Evolutionary conservation across 1,140 invertebrate species (phyloP), one percentile per base, ranked within the genome.

Genomic region (Bombus impatiens): DNA sequence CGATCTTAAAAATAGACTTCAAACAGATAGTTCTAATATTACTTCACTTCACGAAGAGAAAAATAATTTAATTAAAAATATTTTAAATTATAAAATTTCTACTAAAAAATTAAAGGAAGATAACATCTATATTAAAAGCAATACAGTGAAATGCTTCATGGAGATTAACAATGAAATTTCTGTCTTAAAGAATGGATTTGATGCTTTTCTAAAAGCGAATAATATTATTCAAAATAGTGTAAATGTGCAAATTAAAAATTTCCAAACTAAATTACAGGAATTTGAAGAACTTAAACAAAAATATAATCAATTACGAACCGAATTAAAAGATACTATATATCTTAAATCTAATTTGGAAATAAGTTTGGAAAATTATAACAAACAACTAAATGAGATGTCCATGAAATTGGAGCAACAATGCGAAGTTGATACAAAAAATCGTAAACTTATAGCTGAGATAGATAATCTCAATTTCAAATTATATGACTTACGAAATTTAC

Each of bases 241-340:
- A 68, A 37, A 37, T 68, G 53, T 86, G 9, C 79, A 53, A 72
- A 84, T 18, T 25, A 84, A 86, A 47, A 47, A 68, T 70, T 53
- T 86, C 25, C 76, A 53, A 72, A 84, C 6, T 35, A 82, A 86
- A 62, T 32, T 81, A 8, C 77, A 77, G 2, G 76, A 84, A 53
- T 62, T 62, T 67, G 70, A 86, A 81, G 44, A 85, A 81, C 42
- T 87, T 32, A 74, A 59, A 47, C 70, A 77, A 35, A 74, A 88
- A 40, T 80, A 90, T 9, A 88, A 94, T 32, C 88, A 94, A 67
- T 88, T 96, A 62, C 94, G 96, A 91, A 92, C 92, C 6, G 94
- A 96, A 87, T 79, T 91, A 95, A 12, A 92, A 95, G 59, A 94
- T 93, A 91, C 93, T 78, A 35, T 80, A 40, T 75, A 74, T 67